Evolutionary conservation across 2,888 invertebrate species (phyloP), one percentile per base, ranked within the genome.

Genomic region (Brenthis ino): DNA sequence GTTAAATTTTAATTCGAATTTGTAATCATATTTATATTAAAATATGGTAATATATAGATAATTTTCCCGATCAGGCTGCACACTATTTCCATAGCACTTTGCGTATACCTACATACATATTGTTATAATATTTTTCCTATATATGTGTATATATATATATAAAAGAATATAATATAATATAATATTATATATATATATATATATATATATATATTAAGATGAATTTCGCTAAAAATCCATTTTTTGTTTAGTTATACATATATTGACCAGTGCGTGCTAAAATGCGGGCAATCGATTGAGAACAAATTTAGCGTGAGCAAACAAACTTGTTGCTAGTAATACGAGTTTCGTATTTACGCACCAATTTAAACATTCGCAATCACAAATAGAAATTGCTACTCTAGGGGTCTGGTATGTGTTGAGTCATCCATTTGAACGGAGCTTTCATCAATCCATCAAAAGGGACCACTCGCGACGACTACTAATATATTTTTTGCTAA

Each of bases 281-380:
- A 91, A 91, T 89, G 91, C 89, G 89, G 86, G 84, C 86, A 87
- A 86, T 87, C 85, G 86, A 85, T 87, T 82, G 75, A 72, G 76
- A 81, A 83, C 85, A 84, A 82, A 88, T 86, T 87, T 88, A 88
- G 88, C 82, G 77, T 78, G 72, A 78, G 78, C 82, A 85, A 85
- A 86, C 83, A 82, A 76, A 71, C 65, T 70, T 67, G 57, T 69
- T 63, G 67, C 64, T 47, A 57, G 64, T 67, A 65, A 65, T 66
- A 57, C 65, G 57, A 58, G 58, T 48, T 65, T 63, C 63, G 68
- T 64, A 71, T 57, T 68, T 72, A 74, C 74, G 72, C 71, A 76
- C 67, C 69, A 72, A 68, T 73, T 70, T 55, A 65, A 74, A 73
- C 68, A 68, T 73, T 70, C 63, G 74, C 76, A 75, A 77, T 77